Evolutionary conservation across 2,113 vertebrate species (phyloP).

Genomic region (Pachycephala philippinensis): DNA sequence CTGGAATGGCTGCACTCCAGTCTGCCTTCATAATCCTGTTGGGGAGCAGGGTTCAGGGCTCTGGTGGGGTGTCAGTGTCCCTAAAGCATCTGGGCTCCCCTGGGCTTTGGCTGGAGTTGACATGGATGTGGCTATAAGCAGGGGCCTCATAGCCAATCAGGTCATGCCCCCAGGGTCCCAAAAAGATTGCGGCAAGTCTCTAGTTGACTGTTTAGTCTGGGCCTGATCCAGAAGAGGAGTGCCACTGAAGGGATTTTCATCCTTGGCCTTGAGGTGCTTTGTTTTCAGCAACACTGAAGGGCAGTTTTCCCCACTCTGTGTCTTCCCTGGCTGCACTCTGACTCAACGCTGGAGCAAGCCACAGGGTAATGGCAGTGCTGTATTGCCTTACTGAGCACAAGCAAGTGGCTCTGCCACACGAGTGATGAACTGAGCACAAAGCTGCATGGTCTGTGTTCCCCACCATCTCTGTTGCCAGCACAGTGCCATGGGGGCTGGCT

Average conservation of each 20-base stretch:
- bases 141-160: neutral
- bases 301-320: neutral
- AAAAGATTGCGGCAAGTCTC: neutral
- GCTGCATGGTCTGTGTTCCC: neutral
- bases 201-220: neutral
- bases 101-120: neutral
- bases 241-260: neutral
- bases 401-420: rapidly evolving
- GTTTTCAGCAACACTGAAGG: neutral
- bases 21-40: neutral
- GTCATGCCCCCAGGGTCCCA: neutral
- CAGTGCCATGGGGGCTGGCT: rapidly evolving
- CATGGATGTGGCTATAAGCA: neutral
- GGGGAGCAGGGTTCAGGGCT: neutral
- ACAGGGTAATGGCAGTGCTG: neutral
- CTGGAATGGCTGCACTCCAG: neutral
- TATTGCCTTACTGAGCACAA: neutral
- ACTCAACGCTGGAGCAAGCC: rapidly evolving
- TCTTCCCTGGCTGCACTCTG: neutral
- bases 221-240: neutral
- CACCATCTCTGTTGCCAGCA: rapidly evolving
- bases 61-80: rapidly evolving
- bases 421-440: neutral
- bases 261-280: neutral
- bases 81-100: neutral